Evolutionary conservation across 2,888 invertebrate species (phyloP).

Genomic region (Eupithecia exiguata): DNA sequence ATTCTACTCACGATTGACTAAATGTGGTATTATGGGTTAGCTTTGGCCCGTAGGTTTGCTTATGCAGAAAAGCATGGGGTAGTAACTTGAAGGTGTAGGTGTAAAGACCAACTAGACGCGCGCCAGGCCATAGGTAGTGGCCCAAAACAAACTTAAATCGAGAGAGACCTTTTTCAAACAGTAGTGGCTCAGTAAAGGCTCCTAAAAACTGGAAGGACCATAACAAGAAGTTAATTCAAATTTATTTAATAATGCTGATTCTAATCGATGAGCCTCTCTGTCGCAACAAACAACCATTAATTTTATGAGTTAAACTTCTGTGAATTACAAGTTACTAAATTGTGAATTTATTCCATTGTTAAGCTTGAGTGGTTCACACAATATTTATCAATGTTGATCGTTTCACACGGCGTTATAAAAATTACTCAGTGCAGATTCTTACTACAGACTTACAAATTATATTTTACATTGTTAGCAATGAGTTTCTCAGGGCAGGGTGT

Average conservation of each 20-base stretch:
- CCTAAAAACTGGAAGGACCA: too few species aligned
- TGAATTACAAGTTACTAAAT: background rate
- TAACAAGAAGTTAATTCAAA: too few species aligned
- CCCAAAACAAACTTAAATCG: too few species aligned
- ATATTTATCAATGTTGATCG: slow-evolving; percentile 36
- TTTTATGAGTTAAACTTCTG: background rate
- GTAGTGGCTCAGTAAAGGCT: too few species aligned
- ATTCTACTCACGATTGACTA: background rate
- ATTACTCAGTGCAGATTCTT: slow-evolving; percentile 5
- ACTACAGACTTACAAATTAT: slow-evolving; percentile 5
- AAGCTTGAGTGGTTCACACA: slow-evolving; percentile 17
- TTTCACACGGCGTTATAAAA: slow-evolving; percentile 30
- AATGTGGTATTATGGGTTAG: background rate
- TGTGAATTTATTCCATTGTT: slow-evolving; percentile 18
- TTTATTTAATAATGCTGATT: background rate
- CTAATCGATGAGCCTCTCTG: background rate
- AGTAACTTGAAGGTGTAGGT: background rate
- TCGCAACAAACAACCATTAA: background rate
- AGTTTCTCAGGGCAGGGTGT: background rate
- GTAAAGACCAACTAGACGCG: background rate
- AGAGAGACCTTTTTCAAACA: too few species aligned
- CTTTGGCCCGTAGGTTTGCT: background rate
- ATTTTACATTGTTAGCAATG: background rate
- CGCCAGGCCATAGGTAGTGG: too few species aligned
- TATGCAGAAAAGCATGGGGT: background rate